Percentiles rank a stretch among this genome's conserved stretches.
Conservation (phyloP, 2,888 invertebrate species). For the Tetragonula carbonaria region DNA sequence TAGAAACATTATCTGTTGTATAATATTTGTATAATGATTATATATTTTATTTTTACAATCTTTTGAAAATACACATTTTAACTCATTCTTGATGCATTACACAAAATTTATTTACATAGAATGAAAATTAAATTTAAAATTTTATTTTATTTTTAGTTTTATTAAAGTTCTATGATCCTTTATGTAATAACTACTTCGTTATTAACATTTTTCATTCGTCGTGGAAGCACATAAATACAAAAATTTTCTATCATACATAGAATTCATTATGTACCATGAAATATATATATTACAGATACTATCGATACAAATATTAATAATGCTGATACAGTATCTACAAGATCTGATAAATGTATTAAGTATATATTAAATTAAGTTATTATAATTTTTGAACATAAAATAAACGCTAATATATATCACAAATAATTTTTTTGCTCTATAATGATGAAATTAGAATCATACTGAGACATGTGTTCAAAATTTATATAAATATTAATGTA, state of each 20-base stretch:
- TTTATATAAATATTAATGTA: conserved; percentile 16
- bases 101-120: conserved; percentile 59
- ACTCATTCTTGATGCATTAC: conserved; percentile 43
- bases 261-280: conserved; percentile 42
- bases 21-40: conserved; percentile 12
- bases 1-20: background rate
- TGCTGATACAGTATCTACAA: conserved; percentile 52
- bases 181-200: conserved; percentile 14
- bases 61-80: conserved; percentile 47
- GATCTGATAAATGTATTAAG: conserved; percentile 39
- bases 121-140: conserved; percentile 33
- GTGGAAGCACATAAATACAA: conserved; percentile 65
- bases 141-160: conserved; percentile 47
- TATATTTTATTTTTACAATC: conserved; percentile 46
- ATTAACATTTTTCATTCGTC: conserved; percentile 25
- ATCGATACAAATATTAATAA: conserved; percentile 55
- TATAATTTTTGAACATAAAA: conserved; percentile 39
- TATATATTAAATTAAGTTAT: conserved; percentile 23
- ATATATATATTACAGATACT: conserved; percentile 57
- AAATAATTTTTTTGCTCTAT: conserved; percentile 29
- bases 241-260: conserved; percentile 50
- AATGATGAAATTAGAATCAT: conserved; percentile 29
- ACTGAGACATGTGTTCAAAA: conserved; percentile 1
- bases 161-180: conserved; percentile 29
- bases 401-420: conserved; percentile 7